phyloP scores from a whole-genome alignment of 2,113 vertebrate genomes.

The Cyprinodon variegatus region DNA sequence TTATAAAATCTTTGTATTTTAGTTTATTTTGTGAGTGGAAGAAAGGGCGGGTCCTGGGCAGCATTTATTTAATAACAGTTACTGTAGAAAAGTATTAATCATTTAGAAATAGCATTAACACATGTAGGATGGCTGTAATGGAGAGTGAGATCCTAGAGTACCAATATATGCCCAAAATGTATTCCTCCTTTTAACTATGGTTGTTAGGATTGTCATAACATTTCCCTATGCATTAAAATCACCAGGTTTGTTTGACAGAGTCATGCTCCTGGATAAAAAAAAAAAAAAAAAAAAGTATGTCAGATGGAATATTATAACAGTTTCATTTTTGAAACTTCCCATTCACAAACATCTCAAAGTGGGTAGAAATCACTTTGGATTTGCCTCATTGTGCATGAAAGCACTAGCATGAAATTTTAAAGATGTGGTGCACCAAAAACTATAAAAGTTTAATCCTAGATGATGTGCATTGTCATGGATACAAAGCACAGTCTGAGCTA shows the following conservation, averaged over 20 bases:
- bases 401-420: conserved; percentile 56
- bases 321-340: conserved; percentile 10
- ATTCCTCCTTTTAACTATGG: background rate
- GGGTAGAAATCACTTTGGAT: conserved; percentile 43
- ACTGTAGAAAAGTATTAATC: background rate
- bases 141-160: background rate
- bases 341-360: conserved; percentile 20
- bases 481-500: conserved; percentile 38
- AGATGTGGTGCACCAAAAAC: conserved; percentile 31
- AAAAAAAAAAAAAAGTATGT: conserved; percentile 4
- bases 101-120: background rate
- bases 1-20: too few species aligned
- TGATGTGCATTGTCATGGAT: conserved; percentile 53
- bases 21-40: too few species aligned
- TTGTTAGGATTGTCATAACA: background rate
- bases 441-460: conserved; percentile 51
- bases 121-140: background rate
- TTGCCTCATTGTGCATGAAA: conserved; percentile 54
- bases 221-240: background rate
- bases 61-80: too few species aligned
- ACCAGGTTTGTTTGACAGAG: background rate
- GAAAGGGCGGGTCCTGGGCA: too few species aligned
- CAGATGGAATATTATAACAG: background rate
- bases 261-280: background rate
- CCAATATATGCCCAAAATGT: background rate